Evolutionary conservation across 2,797 vertebrate genomes (phyloP).

Genomic region (Notoglanidium macrostoma): DNA sequence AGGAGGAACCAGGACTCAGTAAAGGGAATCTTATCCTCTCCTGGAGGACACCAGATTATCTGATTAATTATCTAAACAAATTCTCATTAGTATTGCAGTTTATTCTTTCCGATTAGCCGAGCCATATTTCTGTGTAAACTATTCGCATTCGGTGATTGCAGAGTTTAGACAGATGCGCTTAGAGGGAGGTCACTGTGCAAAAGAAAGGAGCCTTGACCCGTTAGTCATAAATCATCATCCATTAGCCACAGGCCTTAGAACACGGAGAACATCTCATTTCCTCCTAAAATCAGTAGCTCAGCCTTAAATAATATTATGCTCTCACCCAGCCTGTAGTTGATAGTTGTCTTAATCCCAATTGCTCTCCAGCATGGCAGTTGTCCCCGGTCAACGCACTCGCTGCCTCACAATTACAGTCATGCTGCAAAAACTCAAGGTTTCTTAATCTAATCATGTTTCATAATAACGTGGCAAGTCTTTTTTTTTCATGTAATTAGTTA

Average conservation of each 20-base stretch:
- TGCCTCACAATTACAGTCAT: slow-evolving; percentile 45
- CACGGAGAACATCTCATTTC: slow-evolving; percentile 17
- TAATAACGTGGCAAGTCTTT: slow-evolving; percentile 53
- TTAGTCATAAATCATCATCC: not conserved
- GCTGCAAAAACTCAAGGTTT: slow-evolving; percentile 51
- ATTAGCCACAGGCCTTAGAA: slow-evolving; percentile 19
- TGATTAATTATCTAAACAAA: not conserved
- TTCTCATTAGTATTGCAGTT: not conserved
- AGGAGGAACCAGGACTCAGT: not conserved
- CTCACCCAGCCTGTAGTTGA: slow-evolving; percentile 4
- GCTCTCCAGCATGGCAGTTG: slow-evolving; percentile 12
- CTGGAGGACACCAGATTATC: not conserved
- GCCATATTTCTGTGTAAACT: not conserved
- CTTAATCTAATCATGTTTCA: slow-evolving; percentile 52
- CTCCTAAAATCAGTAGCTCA: slow-evolving; percentile 14
- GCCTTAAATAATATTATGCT: slow-evolving; percentile 28
- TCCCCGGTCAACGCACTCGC: slow-evolving; percentile 9
- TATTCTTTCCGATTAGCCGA: not conserved
- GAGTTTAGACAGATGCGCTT: not conserved
- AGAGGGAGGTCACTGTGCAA: not conserved
- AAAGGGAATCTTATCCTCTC: not conserved
- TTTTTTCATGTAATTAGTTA: slow-evolving; percentile 52
- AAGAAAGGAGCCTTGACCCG: not conserved
- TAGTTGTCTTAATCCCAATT: slow-evolving; percentile 19
- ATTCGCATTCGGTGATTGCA: not conserved